Base-by-base conservation (phyloP, 2,888 invertebrate genomes). In the Apocheima hispidaria region DNA sequence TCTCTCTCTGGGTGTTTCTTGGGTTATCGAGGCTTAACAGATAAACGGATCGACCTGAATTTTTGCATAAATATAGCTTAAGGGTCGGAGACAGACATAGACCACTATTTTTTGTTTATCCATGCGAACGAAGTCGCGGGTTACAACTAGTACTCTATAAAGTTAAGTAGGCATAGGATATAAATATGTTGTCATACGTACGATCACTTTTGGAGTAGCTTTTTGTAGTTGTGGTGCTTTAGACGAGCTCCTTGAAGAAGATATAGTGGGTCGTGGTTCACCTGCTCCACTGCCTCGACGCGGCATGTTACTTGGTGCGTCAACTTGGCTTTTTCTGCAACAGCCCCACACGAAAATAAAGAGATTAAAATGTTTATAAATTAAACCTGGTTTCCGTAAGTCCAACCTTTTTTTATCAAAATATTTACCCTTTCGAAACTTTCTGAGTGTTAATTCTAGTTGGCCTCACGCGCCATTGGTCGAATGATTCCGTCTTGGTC, bases 261-360 rank as follows among this genome's bases (percentile, higher is more conserved):
- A 60, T n/a, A 77, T 74, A 2, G 69, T 53, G 30, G 69, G 65
- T 41, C 83, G 79, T 2, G 84, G 84, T 43, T 90, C 90, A 1
- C 88, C 88, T 0, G 79, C 82, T n/a, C 81, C 86, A 64, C 78
- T 81, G n/a, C 79, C 78, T 49, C 79, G 79, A 26, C 81, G 79
- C 20, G 78, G 62, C 28, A 69, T 60, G 56, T 65, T 66, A 58
- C 63, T 73, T 53, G 55, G 63, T 40, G 65, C 44, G 26, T 82
- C 79, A 48, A 63, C 70, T 23, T 70, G 76, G 26, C 79, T 77
- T 62, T 81, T 84, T 36, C 55, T 62, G 21, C 2, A 40, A 44
- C 10, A 33, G 14, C 18, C 14, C 12, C 28, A 2, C 16, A 28
- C n/a, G 5, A 20, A 36, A 41, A n/a, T 36, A 30, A 18, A 4